Conservation (phyloP, 2,113 vertebrate genomes). For the Triplophysa tibetana region DNA sequence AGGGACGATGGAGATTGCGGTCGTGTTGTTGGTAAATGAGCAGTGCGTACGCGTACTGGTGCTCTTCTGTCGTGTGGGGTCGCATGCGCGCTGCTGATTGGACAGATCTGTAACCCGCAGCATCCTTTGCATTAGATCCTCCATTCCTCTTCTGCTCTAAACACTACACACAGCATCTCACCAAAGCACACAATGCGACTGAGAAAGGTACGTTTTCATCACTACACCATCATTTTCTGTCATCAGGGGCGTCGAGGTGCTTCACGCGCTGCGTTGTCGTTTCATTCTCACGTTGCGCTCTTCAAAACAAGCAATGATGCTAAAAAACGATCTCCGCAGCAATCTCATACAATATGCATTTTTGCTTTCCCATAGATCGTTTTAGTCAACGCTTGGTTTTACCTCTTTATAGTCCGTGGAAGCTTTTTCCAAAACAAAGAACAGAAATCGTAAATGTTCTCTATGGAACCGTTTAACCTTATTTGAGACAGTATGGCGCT, state of each 20-base stretch:
- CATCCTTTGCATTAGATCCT: background rate
- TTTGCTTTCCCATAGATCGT: too few species aligned
- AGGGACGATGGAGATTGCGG: background rate
- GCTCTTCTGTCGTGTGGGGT: background rate
- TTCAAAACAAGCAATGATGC: too few species aligned
- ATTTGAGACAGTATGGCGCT: background rate
- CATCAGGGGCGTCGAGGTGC: background rate
- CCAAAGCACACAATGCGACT: background rate
- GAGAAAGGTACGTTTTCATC: constrained; percentile 1
- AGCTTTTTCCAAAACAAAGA: too few species aligned
- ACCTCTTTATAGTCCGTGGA: too few species aligned
- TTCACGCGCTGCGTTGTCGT: background rate
- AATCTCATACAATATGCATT: too few species aligned
- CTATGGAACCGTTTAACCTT: too few species aligned
- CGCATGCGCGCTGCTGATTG: constrained; percentile 28
- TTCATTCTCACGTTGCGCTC: background rate
- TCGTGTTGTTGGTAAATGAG: background rate
- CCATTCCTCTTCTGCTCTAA: background rate
- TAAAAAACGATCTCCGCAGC: too few species aligned
- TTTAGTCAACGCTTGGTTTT: too few species aligned
- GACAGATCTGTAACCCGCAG: constrained; percentile 8
- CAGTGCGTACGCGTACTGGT: background rate
- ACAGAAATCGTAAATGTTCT: too few species aligned
- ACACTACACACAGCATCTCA: background rate
- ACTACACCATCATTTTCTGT: background rate